Evolutionary conservation across 2,797 vertebrate genomes (phyloP), one percentile per base, ranked within the genome.

Genomic region (Zalophus californianus): DNA sequence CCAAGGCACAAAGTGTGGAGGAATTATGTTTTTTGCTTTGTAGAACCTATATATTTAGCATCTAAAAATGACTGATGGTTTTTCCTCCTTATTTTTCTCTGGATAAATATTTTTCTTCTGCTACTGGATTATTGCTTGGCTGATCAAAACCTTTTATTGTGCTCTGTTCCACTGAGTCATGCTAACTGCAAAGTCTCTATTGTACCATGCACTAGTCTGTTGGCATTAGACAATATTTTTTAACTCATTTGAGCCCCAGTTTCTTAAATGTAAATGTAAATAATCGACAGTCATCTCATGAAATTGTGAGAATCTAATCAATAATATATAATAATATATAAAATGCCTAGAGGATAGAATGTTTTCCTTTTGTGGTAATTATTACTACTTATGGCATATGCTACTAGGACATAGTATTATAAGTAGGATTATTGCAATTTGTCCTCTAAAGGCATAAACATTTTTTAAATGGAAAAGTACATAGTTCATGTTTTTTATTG

Each of bases 81-180:
- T 96, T 94, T 79, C 29, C 90, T 93, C 8, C 4, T 70, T 68
- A 66, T 79, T 62, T 95, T 86, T 97, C 82, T 66, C 41, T 82
- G 14, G 38, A 58, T 62, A 84, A 90, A 78, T 27, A 70, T 29
- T 89, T 78, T 96, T 50, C 29, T 94, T 73, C 18, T 82, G 60
- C 41, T 77, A 91, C 93, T 91, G 96, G 83, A 93, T 77, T 95
- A 87, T 92, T 96, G 92, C 95, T 98, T 98, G 35, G 35, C 62
- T 82, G 94, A 96, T 98, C 82, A 95, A 93, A 98, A 96, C 48
- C 96, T 98, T 97, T 97, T 56, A 96, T 70, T 94, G 60, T 0
- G 41, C 93, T 97, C 96, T 97, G 38, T 66, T 96, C n/a, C 86
- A 91, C 48, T 95, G 77, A 41, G 15, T 62, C 48, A 21, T 62